A percentile compares a stretch with the other conserved stretches of the same genome.
These are phyloP conservation scores for Encarsia formosa DNA, from an alignment of 2,888 invertebrate genomes.

Conservation along the genomic window DNA sequence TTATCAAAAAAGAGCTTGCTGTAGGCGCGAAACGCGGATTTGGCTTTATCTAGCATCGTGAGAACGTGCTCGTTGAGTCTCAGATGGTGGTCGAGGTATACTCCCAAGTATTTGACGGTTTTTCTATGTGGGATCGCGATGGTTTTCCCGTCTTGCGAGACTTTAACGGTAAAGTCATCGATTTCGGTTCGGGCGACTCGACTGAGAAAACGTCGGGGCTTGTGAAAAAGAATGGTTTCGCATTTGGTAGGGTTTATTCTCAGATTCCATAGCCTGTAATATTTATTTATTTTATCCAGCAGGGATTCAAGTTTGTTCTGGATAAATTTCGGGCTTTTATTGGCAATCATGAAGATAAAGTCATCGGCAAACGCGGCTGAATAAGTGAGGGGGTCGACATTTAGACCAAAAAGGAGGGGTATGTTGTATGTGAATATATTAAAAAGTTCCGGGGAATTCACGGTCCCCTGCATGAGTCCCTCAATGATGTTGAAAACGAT, in stretches of 20 bases:
- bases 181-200: too few relatives aligned
- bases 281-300: constrained; percentile 11
- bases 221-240: constrained; percentile 23
- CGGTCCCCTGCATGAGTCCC: constrained; percentile 28
- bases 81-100: too few relatives aligned
- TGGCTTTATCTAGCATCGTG: too few relatives aligned
- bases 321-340: not conserved
- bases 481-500: constrained; percentile 1
- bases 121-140: too few relatives aligned
- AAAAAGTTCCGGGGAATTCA: constrained; percentile 26
- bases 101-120: too few relatives aligned
- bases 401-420: constrained; percentile 22
- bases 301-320: constrained; percentile 2
- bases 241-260: constrained; percentile 17
- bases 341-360: constrained; percentile 9
- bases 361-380: constrained; percentile 28
- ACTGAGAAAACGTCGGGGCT: too few relatives aligned
- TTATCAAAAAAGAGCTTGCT: too few relatives aligned
- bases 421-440: constrained; percentile 25
- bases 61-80: too few relatives aligned
- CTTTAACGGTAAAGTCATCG: too few relatives aligned
- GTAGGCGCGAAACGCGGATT: too few relatives aligned
- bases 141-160: too few relatives aligned
- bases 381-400: not conserved
- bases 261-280: constrained; percentile 14